Conservation (phyloP, 2,888 invertebrate genomes). For the Emmelina monodactyla region DNA sequence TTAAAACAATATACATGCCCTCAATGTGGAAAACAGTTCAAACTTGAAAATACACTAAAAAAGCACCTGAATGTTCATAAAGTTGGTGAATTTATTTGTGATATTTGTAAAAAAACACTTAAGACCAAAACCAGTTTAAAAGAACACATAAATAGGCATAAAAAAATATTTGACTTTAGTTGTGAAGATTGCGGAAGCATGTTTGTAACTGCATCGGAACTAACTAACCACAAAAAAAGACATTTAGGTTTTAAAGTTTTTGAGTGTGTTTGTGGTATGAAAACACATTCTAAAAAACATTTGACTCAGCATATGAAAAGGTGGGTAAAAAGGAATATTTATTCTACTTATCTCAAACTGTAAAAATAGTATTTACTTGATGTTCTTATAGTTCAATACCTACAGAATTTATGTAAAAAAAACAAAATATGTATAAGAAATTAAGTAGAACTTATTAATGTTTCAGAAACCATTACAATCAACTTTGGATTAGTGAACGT, state of each 20-base stretch:
- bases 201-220: conserved; percentile 52
- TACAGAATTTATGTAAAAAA: too few relatives aligned
- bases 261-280: conserved; percentile 50
- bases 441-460: too few relatives aligned
- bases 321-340: conserved; percentile 19
- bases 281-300: conserved; percentile 45
- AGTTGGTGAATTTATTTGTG: conserved; percentile 35
- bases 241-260: conserved; percentile 35
- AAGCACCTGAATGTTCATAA: conserved; percentile 48
- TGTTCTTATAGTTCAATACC: too few relatives aligned
- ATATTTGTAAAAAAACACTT: conserved; percentile 43
- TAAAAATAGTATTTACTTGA: too few relatives aligned
- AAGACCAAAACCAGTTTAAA: conserved; percentile 45
- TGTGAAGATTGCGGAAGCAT: conserved; percentile 57
- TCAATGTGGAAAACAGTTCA: conserved; percentile 56
- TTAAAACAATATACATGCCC: conserved; percentile 44
- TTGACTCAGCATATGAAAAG: conserved; percentile 47
- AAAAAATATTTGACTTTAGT: conserved; percentile 48
- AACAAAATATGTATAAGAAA: too few relatives aligned
- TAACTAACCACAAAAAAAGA: conserved; percentile 46
- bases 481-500: too few relatives aligned
- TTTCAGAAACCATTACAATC: too few relatives aligned
- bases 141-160: conserved; percentile 49
- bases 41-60: conserved; percentile 48
- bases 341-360: too few relatives aligned